Evolutionary conservation across 1,140 invertebrate genomes (phyloP), one percentile per base, ranked within the genome.

Genomic region (Drosophila dunni): DNA sequence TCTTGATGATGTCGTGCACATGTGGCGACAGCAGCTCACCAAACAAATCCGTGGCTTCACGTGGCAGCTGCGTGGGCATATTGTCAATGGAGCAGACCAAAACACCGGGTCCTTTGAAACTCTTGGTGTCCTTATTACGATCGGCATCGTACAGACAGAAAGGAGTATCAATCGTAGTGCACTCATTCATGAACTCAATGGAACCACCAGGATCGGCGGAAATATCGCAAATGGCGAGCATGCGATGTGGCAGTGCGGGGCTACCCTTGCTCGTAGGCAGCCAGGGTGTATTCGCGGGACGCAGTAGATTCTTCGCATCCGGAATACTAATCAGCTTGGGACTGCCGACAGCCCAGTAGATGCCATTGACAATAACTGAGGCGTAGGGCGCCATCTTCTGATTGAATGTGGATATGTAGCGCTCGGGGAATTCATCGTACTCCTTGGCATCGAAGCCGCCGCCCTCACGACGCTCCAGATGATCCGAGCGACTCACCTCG

Each of bases 121-220:
- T 98, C 86, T 99, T 99, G 0, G 96, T 98, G 75, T 99, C 97
- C 91, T 98, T 98, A 90, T 99, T 99, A 48, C 98, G 95, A 92
- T 99, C 98, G 3, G 99, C 98, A 93, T 99, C 98, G 91, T 99
- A 99, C 0, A 99, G 94, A 92, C 97, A 99, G 93, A 99, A 99
- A 0, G 99, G 99, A 11, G 97, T 99, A 90, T 99, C 99, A 57
- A 99, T 99, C 0, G 98, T 99, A 0, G 99, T 99, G 86, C 98
- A 99, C 91, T 99, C 98, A 84, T 98, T 98, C 98, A 99, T 99
- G 89, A 99, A 99, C 93, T 99, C 99, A 65, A 99, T 99, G 17
- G 98, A 99, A 50, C 98, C 98, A 11, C 98, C 98, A 0, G 99
- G 99, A 94, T 99, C 99, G 2, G 99, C 99, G 3, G 97, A 98